These are phyloP conservation scores for Lithobius niger DNA, from an alignment of 1,140 invertebrate genomes.

Conservation along the genomic window DNA sequence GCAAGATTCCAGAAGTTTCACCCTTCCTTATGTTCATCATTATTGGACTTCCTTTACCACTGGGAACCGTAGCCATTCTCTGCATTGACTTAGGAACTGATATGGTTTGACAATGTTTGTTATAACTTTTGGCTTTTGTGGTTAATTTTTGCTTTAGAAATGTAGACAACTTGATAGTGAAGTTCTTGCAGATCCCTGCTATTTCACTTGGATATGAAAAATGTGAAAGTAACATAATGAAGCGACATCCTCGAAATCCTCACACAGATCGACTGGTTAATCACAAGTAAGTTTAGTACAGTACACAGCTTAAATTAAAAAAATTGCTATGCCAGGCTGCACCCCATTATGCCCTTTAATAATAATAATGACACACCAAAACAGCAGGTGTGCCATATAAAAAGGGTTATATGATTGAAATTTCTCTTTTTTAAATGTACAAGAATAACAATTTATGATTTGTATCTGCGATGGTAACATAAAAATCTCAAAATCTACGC, in stretches of 20 bases:
- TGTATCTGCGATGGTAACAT: no score
- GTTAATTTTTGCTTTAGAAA: not conserved
- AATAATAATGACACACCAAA: no score
- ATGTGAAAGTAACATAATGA: slow-evolving; percentile 47
- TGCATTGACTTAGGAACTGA: slow-evolving; percentile 10
- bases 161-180: no score
- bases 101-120: slow-evolving; percentile 4
- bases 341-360: no score
- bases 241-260: slow-evolving; percentile 54
- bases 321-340: no score
- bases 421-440: no score
- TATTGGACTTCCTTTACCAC: slow-evolving; percentile 24
- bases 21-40: slow-evolving; percentile 28
- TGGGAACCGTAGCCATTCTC: slow-evolving; percentile 26
- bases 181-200: slow-evolving; percentile 36
- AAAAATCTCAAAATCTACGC: no score
- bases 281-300: slow-evolving; percentile 53
- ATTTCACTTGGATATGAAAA: slow-evolving; percentile 48
- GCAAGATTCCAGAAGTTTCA: slow-evolving; percentile 27
- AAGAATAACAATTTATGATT: no score
- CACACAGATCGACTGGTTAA: slow-evolving; percentile 90
- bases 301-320: no score
- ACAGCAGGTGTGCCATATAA: no score
- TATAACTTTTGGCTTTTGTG: not conserved
- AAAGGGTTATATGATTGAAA: no score